Base-by-base conservation (phyloP, 1,140 invertebrate species). In the Dendrolimus punctatus region DNA sequence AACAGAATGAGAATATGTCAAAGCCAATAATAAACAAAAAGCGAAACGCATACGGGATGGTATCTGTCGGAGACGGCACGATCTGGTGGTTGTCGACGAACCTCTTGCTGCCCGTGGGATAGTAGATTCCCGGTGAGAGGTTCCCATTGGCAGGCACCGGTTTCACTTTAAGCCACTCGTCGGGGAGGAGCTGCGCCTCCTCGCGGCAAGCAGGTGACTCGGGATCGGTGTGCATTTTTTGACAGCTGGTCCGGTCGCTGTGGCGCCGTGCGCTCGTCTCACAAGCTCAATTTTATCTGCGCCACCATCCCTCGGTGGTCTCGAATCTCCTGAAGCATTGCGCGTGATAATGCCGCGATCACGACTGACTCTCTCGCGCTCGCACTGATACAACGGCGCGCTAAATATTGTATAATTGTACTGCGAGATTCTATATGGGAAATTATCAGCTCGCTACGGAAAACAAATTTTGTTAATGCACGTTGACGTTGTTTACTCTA, bases 391-490 rank as follows among this genome's bases (percentile, higher is more conserved):
- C 64, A 63, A 68, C 60, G 68, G 74, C 65, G 71, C 78, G 83
- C 77, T 83, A 83, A 82, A 72, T 69, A 62, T 64, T 76, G 73
- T 80, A 72, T 84, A 82, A 85, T 86, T 84, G 75, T 80, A 82
- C 70, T 69, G 76, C 73, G 66, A 80, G 69, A 78, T 78, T 75
- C 71, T 80, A 68, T 84, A 79, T 75, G 70, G 64, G 69, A 80
- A 84, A 83, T 83, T 81, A 84, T 86, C 79, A 83, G 76, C 57
- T 75, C 57, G 59, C 65, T 58, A 66, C 64, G 74, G 76, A 79
- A 77, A 77, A 80, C 69, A 67, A 68, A 74, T 72, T 83, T 77
- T 67, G 66, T 73, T 73, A 70, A 70, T 76, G 64, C 53, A 60
- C 64, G 63, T 73, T 74, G 73, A 74, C 71, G 73, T 66, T 51